These are phyloP conservation scores for Isichthys henryi DNA, from an alignment of 2,113 vertebrate genomes.

Conservation along the genomic window DNA sequence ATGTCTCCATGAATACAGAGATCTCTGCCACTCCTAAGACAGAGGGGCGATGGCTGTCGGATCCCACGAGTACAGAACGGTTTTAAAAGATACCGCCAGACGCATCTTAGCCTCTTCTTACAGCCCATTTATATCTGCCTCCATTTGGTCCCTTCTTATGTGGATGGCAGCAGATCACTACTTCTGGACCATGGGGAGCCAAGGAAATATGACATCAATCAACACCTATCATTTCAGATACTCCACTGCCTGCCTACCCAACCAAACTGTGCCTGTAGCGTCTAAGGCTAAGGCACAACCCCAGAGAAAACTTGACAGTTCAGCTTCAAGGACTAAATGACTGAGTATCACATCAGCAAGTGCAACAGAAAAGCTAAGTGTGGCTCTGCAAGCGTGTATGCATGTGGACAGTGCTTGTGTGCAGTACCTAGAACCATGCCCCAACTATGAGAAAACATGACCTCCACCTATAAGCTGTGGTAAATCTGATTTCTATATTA, in stretches of 20 bases:
- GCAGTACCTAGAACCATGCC: background rate
- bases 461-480: background rate
- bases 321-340: slow-evolving; percentile 55
- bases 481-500: background rate
- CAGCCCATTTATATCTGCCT: slow-evolving; percentile 24
- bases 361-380: slow-evolving; percentile 29
- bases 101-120: background rate
- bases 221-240: slow-evolving; percentile 52
- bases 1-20: background rate
- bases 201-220: slow-evolving; percentile 57
- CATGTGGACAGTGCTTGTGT: background rate
- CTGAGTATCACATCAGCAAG: slow-evolving; percentile 49
- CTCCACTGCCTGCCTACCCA: slow-evolving; percentile 42
- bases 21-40: background rate
- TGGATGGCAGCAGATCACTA: slow-evolving; percentile 19
- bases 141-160: slow-evolving; percentile 9
- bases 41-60: slow-evolving; percentile 5
- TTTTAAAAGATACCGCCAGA: background rate
- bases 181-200: slow-evolving; percentile 31
- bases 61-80: background rate
- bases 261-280: background rate
- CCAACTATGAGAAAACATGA: background rate
- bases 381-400: slow-evolving; percentile 16
- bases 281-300: background rate
- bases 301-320: slow-evolving; percentile 43